These are phyloP conservation scores for Eira barbara DNA, from an alignment of 2,113 vertebrate species.

Conservation along the genomic window DNA sequence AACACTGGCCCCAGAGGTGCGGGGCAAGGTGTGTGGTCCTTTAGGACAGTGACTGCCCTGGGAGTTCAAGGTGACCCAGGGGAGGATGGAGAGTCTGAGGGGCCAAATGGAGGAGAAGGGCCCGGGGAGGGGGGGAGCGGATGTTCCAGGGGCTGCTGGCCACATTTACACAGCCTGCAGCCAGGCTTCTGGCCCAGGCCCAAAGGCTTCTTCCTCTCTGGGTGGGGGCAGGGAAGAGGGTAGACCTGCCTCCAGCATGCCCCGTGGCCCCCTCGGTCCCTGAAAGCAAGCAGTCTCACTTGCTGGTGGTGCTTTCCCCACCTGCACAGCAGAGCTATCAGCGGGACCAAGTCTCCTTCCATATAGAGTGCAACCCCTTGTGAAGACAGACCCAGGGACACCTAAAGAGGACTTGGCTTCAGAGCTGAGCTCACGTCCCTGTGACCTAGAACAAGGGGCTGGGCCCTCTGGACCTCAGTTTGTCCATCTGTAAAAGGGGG, in stretches of 20 bases:
- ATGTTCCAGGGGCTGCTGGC: fast-evolving
- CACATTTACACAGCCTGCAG: neutral
- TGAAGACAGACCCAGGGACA: neutral
- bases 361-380: fast-evolving
- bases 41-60: neutral
- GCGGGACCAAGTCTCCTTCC: neutral
- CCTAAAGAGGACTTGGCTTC: neutral
- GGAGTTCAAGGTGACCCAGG: neutral
- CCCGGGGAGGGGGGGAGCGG: fast-evolving
- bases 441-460: neutral
- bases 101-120: neutral
- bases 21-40: neutral
- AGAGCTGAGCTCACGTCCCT: neutral
- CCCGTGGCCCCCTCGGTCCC: fast-evolving
- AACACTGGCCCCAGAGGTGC: neutral
- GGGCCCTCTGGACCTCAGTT: neutral
- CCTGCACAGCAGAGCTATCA: neutral
- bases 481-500: neutral
- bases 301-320: no score
- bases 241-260: neutral
- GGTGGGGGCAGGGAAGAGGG: neutral
- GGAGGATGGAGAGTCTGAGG: neutral
- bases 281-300: neutral
- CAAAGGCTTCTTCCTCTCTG: neutral
- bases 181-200: neutral